These are phyloP conservation scores for Eidolon dupreanum DNA, from an alignment of 2,797 vertebrate species.

Conservation along the genomic window DNA sequence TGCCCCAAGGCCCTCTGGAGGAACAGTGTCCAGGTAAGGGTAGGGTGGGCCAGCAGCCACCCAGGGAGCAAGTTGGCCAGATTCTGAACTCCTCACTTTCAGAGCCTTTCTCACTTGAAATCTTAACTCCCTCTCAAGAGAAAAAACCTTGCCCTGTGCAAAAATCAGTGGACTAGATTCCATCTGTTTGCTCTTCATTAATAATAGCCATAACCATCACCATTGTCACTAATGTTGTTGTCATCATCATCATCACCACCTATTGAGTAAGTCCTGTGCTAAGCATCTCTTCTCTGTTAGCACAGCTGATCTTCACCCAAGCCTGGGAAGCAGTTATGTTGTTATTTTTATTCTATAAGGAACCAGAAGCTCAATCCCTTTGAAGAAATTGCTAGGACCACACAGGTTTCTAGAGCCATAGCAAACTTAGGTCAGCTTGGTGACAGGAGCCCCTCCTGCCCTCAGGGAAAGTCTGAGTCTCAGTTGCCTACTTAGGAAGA, in stretches of 20 bases:
- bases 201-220: rapidly evolving
- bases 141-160: too few species aligned
- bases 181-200: rapidly evolving
- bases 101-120: background rate
- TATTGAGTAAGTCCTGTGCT: rapidly evolving
- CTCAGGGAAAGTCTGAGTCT: background rate
- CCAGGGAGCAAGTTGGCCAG: background rate
- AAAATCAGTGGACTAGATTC: rapidly evolving
- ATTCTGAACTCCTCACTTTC: background rate
- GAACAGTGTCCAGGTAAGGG: background rate
- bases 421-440: background rate
- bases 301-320: background rate
- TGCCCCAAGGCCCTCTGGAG: background rate
- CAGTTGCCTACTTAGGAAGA: background rate
- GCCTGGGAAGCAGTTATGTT: rapidly evolving
- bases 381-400: background rate
- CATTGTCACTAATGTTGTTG: background rate
- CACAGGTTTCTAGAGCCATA: background rate
- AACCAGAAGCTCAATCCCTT: background rate
- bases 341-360: background rate
- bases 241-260: background rate
- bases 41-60: background rate
- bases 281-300: too few species aligned
- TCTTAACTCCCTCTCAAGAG: background rate
- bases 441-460: background rate